Evolutionary conservation across 2,113 vertebrate genomes (phyloP).

Genomic region (Oncorhynchus tshawytscha): DNA sequence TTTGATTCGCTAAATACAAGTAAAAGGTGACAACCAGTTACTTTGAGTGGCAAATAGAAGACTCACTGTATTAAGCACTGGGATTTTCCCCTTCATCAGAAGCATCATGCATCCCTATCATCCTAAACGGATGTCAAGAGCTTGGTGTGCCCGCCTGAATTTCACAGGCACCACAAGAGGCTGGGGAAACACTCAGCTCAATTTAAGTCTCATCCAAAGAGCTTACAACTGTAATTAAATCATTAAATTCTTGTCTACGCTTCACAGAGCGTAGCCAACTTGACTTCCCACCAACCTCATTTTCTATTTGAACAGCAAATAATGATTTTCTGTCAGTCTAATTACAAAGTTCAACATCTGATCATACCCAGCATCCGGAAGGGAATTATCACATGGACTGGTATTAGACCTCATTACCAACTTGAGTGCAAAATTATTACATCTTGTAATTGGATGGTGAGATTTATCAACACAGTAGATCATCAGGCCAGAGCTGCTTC

Average conservation of each 20-base stretch:
- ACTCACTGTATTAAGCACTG: constrained; percentile 76
- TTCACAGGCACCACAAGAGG: constrained; percentile 53
- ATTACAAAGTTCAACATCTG: constrained; percentile 98
- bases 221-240: constrained; percentile 99
- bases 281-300: constrained; percentile 98
- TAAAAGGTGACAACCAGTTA: constrained; percentile 61
- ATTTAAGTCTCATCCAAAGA: constrained; percentile 95
- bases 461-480: constrained; percentile 74
- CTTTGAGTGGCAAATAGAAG: constrained; percentile 78
- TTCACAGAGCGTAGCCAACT: constrained; percentile 88
- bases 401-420: constrained; percentile 99
- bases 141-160: not conserved
- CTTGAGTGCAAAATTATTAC: constrained; percentile 96
- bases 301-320: constrained; percentile 98
- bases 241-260: constrained; percentile 96
- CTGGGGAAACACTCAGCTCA: constrained; percentile 78
- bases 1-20: constrained; percentile 74
- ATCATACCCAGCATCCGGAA: constrained; percentile 89
- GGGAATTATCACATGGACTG: constrained; percentile 86
- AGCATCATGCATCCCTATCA: constrained; percentile 57
- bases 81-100: constrained; percentile 67
- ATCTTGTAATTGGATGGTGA: constrained; percentile 98
- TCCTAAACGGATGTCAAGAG: constrained; percentile 28
- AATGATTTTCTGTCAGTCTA: constrained; percentile 98
- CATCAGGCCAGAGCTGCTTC: constrained; percentile 22